Evolutionary conservation across 1,140 invertebrate genomes (phyloP).

Genomic region (Neodiprion lecontei): DNA sequence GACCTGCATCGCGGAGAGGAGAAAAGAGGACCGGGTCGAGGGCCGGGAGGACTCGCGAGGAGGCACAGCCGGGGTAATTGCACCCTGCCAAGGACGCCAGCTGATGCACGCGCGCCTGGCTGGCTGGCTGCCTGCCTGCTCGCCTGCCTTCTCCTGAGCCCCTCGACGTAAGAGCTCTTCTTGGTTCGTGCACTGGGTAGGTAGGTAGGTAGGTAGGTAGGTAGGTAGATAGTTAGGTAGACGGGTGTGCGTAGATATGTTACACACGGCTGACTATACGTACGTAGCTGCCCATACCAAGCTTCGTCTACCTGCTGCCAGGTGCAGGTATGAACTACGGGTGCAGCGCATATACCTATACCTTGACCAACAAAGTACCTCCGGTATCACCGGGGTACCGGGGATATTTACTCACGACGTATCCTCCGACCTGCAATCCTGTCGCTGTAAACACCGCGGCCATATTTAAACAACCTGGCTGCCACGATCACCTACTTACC

Average conservation of each 20-base stretch:
- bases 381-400: too few species aligned
- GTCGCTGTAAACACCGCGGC: background rate
- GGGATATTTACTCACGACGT: background rate
- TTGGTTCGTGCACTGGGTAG: too few species aligned
- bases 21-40: background rate
- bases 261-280: background rate
- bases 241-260: too few species aligned
- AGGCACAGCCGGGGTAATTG: constrained; percentile 58
- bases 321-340: background rate
- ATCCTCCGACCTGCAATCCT: background rate
- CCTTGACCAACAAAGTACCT: too few species aligned
- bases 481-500: too few species aligned
- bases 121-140: constrained; percentile 21
- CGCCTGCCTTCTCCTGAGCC: too few species aligned
- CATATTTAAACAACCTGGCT: background rate
- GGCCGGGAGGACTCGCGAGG: constrained; percentile 15
- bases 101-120: constrained; percentile 48
- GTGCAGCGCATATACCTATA: background rate
- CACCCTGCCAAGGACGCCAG: constrained; percentile 62
- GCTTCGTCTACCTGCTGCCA: background rate
- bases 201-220: too few species aligned
- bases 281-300: background rate
- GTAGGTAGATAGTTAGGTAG: too few species aligned
- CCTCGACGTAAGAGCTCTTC: too few species aligned
- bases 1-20: background rate